phyloP scores from a whole-genome alignment of 2,888 invertebrate genomes.

The Xanthorhoe designata region DNA sequence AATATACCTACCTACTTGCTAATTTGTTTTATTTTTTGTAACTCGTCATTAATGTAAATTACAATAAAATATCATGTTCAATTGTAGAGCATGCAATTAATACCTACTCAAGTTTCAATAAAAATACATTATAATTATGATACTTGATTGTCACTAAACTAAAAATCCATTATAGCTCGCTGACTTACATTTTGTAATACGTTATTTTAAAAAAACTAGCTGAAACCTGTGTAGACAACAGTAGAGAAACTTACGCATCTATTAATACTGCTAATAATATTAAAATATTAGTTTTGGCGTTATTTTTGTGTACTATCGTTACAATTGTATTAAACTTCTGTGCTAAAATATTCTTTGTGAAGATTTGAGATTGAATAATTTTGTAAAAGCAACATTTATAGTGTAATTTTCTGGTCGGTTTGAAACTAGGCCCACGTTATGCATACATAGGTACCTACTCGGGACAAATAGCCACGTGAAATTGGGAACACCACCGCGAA shows the following conservation, averaged over 20 bases:
- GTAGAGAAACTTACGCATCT: conserved; percentile 9
- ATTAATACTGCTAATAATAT: conserved; percentile 27
- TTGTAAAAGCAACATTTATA: conserved; percentile 1
- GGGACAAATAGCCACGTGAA: too few relatives aligned
- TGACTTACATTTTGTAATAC: conserved; percentile 4
- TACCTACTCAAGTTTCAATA: too few relatives aligned
- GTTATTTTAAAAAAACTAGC: conserved; percentile 12
- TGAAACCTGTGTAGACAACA: conserved; percentile 24
- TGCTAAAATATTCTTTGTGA: conserved; percentile 24
- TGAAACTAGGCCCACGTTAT: background rate
- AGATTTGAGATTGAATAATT: conserved; percentile 7
- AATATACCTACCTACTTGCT: too few relatives aligned
- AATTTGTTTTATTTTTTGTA: too few relatives aligned
- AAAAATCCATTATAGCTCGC: background rate
- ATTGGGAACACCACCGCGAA: too few relatives aligned
- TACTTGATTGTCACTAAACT: background rate
- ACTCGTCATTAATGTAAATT: too few relatives aligned
- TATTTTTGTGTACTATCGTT: conserved; percentile 27
- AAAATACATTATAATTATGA: too few relatives aligned
- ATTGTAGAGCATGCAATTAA: too few relatives aligned
- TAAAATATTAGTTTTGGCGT: conserved; percentile 28
- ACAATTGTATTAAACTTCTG: conserved; percentile 7
- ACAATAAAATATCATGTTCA: too few relatives aligned
- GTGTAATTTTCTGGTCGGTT: background rate
- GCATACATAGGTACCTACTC: too few relatives aligned